Base-by-base conservation (phyloP, 1,140 invertebrate species). In the Sminthurides bifidus region DNA sequence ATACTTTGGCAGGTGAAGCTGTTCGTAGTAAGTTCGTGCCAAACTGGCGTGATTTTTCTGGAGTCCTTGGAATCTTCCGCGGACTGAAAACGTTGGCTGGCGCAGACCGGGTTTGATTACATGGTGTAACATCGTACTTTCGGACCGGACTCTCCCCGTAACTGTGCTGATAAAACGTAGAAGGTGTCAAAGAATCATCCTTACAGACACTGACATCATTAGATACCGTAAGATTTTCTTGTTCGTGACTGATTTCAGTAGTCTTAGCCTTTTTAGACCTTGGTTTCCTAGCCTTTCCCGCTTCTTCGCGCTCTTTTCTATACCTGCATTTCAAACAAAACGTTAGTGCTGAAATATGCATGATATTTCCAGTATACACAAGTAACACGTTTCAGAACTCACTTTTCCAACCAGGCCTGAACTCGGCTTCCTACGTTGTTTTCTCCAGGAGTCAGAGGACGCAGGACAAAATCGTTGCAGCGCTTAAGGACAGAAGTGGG, bases 401-500 rank as follows among this genome's bases (percentile, higher is more conserved):
- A 79, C 70, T 74, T 77, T 59, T 77, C 74, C 3, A 81, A 53
- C 77, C 78, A 81, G 38, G 71, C 67, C 6, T 72, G 70, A 6
- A 79, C 75, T 56, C 77, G 76, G 57, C 75, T 74, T 24, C 76
- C 74, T 51, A 76, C 69, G 31, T 74, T 75, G 10, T 73, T 75
- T 46, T 65, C 65, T 31, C 75, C 75, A 1, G 71, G 70, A 2
- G 72, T 69, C 27, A 76, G 71, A 1, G 75, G 71, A 45, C 76
- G 74, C 8, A 78, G 63, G 50, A 75, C 73, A 54, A 76, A 71
- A 33, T 78, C 75, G 43, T 76, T 74, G 65, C 70, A 71, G 53
- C 81, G 68, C 56, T 75, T 76, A 12, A 82, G 66, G 38, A 74
- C 72, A 15, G 74, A 73, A 52, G 77, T 75, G 0, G 79, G 78